phyloP scores from a whole-genome alignment of 2,888 invertebrate genomes.

The Resseliella maxima region DNA sequence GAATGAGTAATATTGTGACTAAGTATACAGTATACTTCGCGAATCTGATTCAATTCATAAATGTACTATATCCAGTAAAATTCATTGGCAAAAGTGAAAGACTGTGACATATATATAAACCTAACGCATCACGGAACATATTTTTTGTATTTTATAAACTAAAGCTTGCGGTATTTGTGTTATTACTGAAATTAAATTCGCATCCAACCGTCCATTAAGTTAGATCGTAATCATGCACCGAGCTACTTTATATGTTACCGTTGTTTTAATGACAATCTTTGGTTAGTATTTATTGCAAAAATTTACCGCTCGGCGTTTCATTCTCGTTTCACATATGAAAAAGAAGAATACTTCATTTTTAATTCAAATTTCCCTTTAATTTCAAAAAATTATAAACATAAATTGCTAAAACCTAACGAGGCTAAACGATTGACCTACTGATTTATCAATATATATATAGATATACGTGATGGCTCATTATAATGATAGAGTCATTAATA shows the following conservation, averaged over 20 bases:
- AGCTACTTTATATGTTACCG: neutral
- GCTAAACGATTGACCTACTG: neutral
- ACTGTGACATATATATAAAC: too few species aligned
- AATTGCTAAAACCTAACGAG: too few species aligned
- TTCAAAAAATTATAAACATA: too few species aligned
- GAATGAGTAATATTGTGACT: too few species aligned
- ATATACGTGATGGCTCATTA: neutral
- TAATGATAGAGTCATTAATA: too few species aligned
- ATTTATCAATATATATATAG: neutral
- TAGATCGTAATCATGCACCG: neutral
- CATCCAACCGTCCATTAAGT: neutral
- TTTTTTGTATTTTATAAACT: too few species aligned
- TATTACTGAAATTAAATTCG: neutral
- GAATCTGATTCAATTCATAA: too few species aligned
- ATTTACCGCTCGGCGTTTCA: too few species aligned
- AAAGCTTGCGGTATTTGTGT: neutral
- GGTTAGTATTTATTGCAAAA: neutral
- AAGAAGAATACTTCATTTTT: neutral
- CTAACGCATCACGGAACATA: too few species aligned
- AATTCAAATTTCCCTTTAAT: neutral
- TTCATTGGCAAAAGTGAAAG: too few species aligned
- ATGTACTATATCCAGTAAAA: too few species aligned
- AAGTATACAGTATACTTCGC: too few species aligned
- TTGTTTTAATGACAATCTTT: conserved; percentile 6
- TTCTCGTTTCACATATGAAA: neutral